Evolutionary conservation across 2,113 vertebrate genomes (phyloP), one percentile per base, ranked within the genome.

Genomic region (Australoheros scitulus): DNA sequence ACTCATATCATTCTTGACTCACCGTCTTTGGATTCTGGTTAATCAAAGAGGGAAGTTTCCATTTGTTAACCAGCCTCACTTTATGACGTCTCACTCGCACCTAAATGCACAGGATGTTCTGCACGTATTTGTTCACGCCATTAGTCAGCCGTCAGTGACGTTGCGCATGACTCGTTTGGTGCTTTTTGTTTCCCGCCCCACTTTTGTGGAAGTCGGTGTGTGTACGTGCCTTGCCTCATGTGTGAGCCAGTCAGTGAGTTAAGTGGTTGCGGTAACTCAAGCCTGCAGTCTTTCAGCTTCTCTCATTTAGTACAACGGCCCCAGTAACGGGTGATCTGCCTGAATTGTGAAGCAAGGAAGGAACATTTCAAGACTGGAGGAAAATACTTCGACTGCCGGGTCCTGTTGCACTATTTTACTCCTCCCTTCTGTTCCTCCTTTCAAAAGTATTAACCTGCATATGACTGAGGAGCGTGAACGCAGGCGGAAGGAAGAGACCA

Each of bases 141-240:
- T 88, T 65, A 43, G 26, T 84, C 83, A 84, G 59, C 56, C 1
- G 47, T 13, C 7, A n/a, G 11, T 15, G 65, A 79, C 56, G 74
- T 82, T 22, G 29, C 2, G 47, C 5, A 36, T 9, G 2, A 65
- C 9, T 17, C 34, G 18, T 58, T 43, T 6, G 63, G 3, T 14
- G 5, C 0, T 20, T 63, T 24, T 38, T 56, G 32, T 15, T 1
- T 3, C 17, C 22, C 20, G 36, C 22, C 47, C 68, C 32, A 11
- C 61, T 72, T 68, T 34, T 26, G 47, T 34, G 76, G 63, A 70
- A 60, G 60, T 47, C 1, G 0, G 50, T 4, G 78, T 89, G 77
- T 80, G 78, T 89, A 85, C 79, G 76, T 89, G 91, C 38, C 0
- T 2, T 13, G 11, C 38, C 56, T 58, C 87, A 61, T 56, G 83